A percentile compares a stretch with the other conserved stretches of the same genome.
phyloP scores from a whole-genome alignment of 2,113 vertebrate genomes.

The Tenrec ecaudatus region DNA sequence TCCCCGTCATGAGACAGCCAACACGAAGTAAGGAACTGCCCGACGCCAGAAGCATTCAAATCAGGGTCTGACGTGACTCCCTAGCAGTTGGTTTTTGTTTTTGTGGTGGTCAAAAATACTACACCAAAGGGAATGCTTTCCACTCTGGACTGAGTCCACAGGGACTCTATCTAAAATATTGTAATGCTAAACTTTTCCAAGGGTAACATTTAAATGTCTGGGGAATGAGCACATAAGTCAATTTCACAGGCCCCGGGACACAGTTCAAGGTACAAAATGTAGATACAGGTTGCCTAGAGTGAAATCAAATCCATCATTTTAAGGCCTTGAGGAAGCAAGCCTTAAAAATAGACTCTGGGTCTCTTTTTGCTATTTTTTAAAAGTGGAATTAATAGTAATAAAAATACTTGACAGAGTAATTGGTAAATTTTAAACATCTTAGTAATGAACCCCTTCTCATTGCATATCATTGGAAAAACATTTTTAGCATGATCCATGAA shows the following conservation, averaged over 20 bases:
- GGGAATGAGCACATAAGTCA: background rate
- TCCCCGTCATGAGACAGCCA: background rate
- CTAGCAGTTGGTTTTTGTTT: no score
- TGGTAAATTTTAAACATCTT: slow-evolving; percentile 3
- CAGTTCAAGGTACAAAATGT: background rate
- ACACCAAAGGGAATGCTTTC: background rate
- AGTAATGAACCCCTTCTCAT: background rate
- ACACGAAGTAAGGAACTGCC: background rate
- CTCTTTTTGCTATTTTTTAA: no score
- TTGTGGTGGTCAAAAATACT: background rate
- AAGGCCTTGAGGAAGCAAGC: background rate
- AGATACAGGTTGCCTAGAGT: background rate
- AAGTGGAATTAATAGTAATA: background rate
- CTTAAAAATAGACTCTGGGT: no score
- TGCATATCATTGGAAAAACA: background rate
- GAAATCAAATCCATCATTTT: background rate
- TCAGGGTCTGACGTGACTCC: background rate
- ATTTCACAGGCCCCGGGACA: background rate
- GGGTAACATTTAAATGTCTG: background rate
- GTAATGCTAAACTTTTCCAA: slow-evolving; percentile 12
- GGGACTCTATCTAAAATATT: background rate
- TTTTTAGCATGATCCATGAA: background rate
- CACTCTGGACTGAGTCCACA: background rate
- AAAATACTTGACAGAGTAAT: background rate
- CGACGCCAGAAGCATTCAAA: background rate